A percentile compares a stretch with the other conserved stretches of the same genome.
Conservation (phyloP, 2,113 vertebrate species). For the Salvelinus fontinalis region DNA sequence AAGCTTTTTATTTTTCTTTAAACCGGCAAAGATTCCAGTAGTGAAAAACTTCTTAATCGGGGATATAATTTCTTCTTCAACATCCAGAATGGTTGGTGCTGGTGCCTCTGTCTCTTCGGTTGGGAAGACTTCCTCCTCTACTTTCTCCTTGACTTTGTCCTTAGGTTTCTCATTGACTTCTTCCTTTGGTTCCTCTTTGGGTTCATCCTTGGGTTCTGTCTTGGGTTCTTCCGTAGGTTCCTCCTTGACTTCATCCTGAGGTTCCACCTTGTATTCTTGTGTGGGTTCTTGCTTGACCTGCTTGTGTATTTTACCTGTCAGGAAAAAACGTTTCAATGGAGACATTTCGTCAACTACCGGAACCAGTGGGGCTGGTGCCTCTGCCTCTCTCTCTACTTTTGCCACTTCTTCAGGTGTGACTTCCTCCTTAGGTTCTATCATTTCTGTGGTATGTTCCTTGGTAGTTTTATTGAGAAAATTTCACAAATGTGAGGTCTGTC, state of each 20-base stretch:
- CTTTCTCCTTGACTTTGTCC: neutral
- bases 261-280: neutral
- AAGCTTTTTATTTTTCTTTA: slow-evolving; percentile 83
- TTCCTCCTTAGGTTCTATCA: slow-evolving; percentile 49
- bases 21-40: slow-evolving; percentile 82
- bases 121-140: neutral
- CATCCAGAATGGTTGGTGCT: slow-evolving; percentile 60
- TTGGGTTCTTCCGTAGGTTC: neutral
- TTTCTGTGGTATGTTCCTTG: slow-evolving; percentile 35
- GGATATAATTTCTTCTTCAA: slow-evolving; percentile 71
- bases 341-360: slow-evolving; percentile 26
- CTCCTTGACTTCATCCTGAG: neutral
- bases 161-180: neutral
- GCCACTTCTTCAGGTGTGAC: slow-evolving; percentile 54
- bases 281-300: neutral
- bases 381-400: neutral
- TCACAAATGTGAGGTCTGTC: slow-evolving; percentile 38
- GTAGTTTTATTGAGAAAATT: slow-evolving; percentile 34
- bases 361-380: slow-evolving; percentile 19
- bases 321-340: neutral
- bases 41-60: slow-evolving; percentile 88
- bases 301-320: no score
- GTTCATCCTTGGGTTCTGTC: no score
- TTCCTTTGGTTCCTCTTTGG: neutral
- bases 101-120: slow-evolving; percentile 27